These are phyloP conservation scores for Catocala fraxini DNA, from an alignment of 2,888 invertebrate genomes.

Conservation along the genomic window DNA sequence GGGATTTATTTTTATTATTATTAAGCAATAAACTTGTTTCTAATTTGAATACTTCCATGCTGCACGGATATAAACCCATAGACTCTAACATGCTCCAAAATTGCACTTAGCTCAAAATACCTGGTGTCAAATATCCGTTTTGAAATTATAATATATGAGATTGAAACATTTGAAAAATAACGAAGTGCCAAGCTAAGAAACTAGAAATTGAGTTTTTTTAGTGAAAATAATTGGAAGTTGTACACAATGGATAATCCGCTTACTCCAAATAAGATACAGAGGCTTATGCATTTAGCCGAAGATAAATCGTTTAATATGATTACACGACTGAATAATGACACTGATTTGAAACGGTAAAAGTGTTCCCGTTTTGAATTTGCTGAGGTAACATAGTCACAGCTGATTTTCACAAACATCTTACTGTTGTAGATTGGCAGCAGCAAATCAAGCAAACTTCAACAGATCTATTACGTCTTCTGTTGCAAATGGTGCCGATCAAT, in stretches of 20 bases:
- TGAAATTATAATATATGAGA: background rate
- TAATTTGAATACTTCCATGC: too few species aligned
- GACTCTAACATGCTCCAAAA: too few species aligned
- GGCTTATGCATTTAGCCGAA: conserved; percentile 77
- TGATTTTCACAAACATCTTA: conserved; percentile 38
- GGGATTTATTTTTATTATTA: too few species aligned
- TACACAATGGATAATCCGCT: conserved; percentile 74
- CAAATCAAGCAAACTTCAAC: conserved; percentile 42
- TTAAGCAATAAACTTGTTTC: too few species aligned
- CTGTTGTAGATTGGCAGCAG: conserved; percentile 53
- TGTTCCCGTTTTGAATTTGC: background rate
- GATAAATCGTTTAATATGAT: conserved; percentile 70
- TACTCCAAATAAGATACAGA: conserved; percentile 79
- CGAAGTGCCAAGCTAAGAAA: conserved; percentile 25
- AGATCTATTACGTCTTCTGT: conserved; percentile 12
- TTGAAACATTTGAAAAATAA: conserved; percentile 48
- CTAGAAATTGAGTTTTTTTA: conserved; percentile 7
- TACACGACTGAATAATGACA: conserved; percentile 55
- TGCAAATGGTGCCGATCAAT: conserved; percentile 55
- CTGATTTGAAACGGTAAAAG: conserved; percentile 62
- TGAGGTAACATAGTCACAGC: conserved; percentile 22
- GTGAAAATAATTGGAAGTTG: conserved; percentile 6
- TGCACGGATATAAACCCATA: too few species aligned
- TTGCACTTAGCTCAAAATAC: background rate
- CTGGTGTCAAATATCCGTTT: background rate